phyloP scores from a whole-genome alignment of 1,140 invertebrate genomes.

The Globodera ellingtonae region DNA sequence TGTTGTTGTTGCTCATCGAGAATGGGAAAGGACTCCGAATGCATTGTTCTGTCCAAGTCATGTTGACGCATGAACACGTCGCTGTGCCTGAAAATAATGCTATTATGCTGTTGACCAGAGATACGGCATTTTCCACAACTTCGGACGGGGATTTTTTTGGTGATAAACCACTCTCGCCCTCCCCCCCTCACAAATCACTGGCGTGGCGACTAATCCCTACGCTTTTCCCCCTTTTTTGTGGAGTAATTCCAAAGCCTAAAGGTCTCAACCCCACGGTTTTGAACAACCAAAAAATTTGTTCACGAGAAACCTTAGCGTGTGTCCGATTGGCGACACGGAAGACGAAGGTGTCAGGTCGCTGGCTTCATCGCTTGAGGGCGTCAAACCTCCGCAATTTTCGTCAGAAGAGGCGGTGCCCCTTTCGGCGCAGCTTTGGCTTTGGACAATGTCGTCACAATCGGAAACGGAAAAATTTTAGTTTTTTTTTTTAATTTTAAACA shows the following conservation, averaged over 20 bases:
- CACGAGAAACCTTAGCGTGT: not conserved
- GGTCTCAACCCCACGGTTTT: too few relatives aligned
- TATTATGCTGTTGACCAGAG: constrained; percentile 8
- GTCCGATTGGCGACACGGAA: not conserved
- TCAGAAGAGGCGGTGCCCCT: not conserved
- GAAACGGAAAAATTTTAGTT: not conserved
- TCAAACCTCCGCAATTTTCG: not conserved
- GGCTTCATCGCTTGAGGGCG: not conserved
- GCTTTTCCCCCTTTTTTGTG: too few relatives aligned
- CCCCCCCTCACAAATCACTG: too few relatives aligned
- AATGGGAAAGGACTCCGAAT: constrained; percentile 47
- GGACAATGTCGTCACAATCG: too few relatives aligned
- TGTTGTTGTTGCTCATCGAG: constrained; percentile 11
- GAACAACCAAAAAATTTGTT: too few relatives aligned
- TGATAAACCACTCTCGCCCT: constrained; percentile 1
- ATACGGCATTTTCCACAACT: not conserved
- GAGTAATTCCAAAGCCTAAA: too few relatives aligned
- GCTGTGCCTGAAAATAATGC: constrained; percentile 35
- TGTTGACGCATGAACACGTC: constrained; percentile 27
- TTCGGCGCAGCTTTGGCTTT: not conserved
- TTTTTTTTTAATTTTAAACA: not conserved
- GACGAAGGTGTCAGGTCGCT: not conserved
- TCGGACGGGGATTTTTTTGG: not conserved
- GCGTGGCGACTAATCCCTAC: too few relatives aligned
- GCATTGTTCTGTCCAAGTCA: constrained; percentile 38